A percentile compares a stretch with the other conserved stretches of the same genome.
Evolutionary conservation across 2,888 invertebrate genomes (phyloP).

Genomic region (Trichopria drosophilae): DNA sequence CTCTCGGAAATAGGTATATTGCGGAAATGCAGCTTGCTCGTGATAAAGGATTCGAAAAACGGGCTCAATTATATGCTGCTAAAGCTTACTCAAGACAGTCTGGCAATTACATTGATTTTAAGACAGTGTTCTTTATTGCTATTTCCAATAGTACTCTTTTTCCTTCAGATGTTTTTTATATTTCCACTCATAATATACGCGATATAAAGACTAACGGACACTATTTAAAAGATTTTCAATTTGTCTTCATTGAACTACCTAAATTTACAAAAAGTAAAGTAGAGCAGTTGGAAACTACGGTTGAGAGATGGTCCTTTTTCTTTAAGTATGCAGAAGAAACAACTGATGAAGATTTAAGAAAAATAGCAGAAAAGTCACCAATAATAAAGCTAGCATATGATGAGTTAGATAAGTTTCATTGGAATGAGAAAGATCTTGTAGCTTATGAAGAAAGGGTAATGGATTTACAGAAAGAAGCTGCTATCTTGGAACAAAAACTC

Average conservation of each 20-base stretch:
- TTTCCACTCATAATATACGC: constrained; percentile 28
- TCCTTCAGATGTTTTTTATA: constrained; percentile 42
- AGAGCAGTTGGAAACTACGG: constrained; percentile 31
- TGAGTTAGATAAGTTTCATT: constrained; percentile 28
- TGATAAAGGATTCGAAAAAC: constrained; percentile 36
- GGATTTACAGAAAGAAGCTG: constrained; percentile 14
- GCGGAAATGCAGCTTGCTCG: constrained; percentile 41
- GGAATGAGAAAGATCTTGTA: constrained; percentile 24
- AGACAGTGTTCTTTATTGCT: constrained; percentile 43
- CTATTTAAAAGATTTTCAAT: constrained; percentile 42
- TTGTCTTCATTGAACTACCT: constrained; percentile 41
- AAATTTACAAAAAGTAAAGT: constrained; percentile 41
- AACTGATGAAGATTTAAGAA: constrained; percentile 35
- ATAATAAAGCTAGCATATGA: constrained; percentile 31
- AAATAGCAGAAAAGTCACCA: constrained; percentile 30
- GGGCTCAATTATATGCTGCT: constrained; percentile 42
- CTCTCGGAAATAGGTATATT: constrained; percentile 31
- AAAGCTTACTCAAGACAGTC: constrained; percentile 42
- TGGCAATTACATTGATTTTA: constrained; percentile 32
- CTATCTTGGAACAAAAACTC: constrained; percentile 22
- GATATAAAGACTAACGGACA: constrained; percentile 39
- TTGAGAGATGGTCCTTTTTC: constrained; percentile 40
- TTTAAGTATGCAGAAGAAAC: constrained; percentile 42
- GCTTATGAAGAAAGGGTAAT: constrained; percentile 18
- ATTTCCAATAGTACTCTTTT: constrained; percentile 40